A percentile compares a stretch with the other conserved stretches of the same genome.
These are phyloP conservation scores for Ceyx margarethae DNA, from an alignment of 2,113 vertebrate genomes.

Conservation along the genomic window DNA sequence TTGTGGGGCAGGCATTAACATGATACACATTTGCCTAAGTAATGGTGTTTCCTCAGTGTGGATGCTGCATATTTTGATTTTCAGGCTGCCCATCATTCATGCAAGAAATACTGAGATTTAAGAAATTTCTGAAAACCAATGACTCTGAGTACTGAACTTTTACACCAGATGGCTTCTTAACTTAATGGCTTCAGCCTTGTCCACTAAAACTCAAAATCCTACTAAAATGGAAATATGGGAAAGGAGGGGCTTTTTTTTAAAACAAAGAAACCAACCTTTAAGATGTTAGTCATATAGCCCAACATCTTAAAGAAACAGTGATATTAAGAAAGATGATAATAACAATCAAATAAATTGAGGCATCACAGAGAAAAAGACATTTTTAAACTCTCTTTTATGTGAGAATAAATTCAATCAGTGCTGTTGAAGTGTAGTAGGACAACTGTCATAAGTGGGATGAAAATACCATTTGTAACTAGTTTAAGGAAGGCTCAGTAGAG, in stretches of 20 bases:
- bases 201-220: background rate
- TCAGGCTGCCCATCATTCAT: background rate
- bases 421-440: background rate
- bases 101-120: background rate
- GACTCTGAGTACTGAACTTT: background rate
- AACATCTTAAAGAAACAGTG: background rate
- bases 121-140: background rate
- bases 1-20: background rate
- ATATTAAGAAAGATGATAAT: background rate
- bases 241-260: background rate
- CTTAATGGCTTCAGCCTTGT: background rate
- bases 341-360: background rate
- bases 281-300: background rate
- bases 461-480: background rate
- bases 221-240: background rate
- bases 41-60: background rate
- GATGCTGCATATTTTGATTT: background rate
- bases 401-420: background rate
- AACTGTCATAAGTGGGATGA: background rate
- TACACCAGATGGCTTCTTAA: slow-evolving; percentile 9
- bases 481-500: background rate
- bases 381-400: background rate
- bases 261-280: too few relatives aligned
- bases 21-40: background rate
- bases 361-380: background rate